Evolutionary conservation across 1,140 invertebrate species (phyloP).

Genomic region (Meloidogyne hapla): DNA sequence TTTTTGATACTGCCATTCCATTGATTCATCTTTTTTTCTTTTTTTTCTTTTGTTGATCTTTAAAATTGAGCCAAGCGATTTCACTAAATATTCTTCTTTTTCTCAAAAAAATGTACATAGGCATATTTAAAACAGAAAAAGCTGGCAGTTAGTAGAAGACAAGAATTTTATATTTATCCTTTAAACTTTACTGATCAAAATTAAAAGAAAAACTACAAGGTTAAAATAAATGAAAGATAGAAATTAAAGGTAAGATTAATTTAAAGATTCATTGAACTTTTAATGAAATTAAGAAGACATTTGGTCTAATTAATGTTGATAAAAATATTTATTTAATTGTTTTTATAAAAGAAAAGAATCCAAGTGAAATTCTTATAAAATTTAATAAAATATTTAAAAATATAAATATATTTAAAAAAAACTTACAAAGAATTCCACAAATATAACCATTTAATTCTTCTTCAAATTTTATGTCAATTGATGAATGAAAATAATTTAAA

Average conservation of each 20-base stretch:
- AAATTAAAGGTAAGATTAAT: not conserved
- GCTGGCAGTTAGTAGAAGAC: not conserved
- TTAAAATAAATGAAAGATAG: slow-evolving; percentile 2
- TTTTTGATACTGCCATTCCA: not conserved
- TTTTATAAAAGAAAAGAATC: no score
- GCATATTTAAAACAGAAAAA: not conserved
- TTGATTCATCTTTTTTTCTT: not conserved
- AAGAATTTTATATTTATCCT: not conserved
- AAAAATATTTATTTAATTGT: not conserved
- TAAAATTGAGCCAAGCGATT: not conserved
- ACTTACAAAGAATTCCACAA: not conserved
- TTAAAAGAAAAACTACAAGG: not conserved
- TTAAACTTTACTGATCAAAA: not conserved
- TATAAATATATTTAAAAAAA: not conserved
- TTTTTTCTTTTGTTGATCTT: not conserved
- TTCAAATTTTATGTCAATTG: no score
- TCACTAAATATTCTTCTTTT: not conserved
- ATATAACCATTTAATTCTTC: not conserved
- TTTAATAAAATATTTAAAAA: not conserved
- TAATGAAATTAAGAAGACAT: not conserved
- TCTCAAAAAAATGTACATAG: not conserved
- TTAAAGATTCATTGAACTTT: not conserved
- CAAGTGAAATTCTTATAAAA: no score
- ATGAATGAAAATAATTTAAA: no score
- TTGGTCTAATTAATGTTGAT: not conserved